Base-by-base conservation (phyloP, 1,140 invertebrate species). In the Pygmarrhopalites habei region DNA sequence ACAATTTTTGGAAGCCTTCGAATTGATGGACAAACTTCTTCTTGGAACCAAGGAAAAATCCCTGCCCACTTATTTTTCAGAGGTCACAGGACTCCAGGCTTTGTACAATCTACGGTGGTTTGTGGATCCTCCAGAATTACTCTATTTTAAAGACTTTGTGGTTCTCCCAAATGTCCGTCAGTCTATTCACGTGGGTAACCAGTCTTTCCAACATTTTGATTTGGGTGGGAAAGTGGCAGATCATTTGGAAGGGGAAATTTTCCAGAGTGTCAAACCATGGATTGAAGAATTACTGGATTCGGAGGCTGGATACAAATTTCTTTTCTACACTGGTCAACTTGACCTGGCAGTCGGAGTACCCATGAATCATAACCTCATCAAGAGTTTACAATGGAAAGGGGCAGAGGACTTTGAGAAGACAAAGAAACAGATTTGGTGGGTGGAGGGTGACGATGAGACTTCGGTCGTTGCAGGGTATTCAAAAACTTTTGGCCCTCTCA, bases 151-250 rank as follows among this genome's bases (percentile, higher is more conserved):
- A 17, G 41, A 65, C 2, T 81, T 74, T 62, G 62, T 82, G 10
- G 73, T 76, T 14, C 60, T 70, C 14, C 14, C 71, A 30, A 47
- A 25, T 43, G 81, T 86, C 0, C 79, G 90, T 12, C 80, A 77
- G 64, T 82, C 85, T 1, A 85, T 94, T 57, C 90, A 94, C 75
- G 89, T 94, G 2, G 90, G 91, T 3, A 86, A 89, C 64, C 73
- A 81, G 21, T 78, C 84, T 0, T 92, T 86, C 74, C 77, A 87
- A 69, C 74, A 75, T 66, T 47, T 62, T 0, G 74, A 75, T 61
- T 21, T 49, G 7, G 7, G 7, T 7, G 41, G 65, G 1, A 65
- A 64, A 39, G 77, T 78, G 5, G 67, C 72, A 64, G 15, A 57
- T 4, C 41, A 87, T 74, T 73, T 95, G 4, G 81, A 84, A 56